Percentiles rank a stretch among this genome's conserved stretches.
Evolutionary conservation across 2,888 invertebrate species (phyloP).

Genomic region (Argyra leucocephala): DNA sequence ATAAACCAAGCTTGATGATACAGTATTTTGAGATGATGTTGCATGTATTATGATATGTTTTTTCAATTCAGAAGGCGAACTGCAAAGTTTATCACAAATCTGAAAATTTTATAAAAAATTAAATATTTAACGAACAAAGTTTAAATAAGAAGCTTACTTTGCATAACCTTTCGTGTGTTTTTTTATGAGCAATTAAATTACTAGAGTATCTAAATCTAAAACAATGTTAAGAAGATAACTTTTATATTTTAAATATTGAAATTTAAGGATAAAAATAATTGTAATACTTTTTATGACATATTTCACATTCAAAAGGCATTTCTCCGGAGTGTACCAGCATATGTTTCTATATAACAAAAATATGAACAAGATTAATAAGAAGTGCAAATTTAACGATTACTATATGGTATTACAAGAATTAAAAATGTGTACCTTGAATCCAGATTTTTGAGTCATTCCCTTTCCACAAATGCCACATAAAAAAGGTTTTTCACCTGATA

Average conservation of each 20-base stretch:
- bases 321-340: constrained; percentile 41
- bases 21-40: not conserved
- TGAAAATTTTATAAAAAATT: not conserved
- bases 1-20: not conserved
- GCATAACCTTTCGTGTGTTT: constrained; percentile 36
- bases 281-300: constrained; percentile 22
- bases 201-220: constrained; percentile 37
- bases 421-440: constrained; percentile 31
- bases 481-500: constrained; percentile 35
- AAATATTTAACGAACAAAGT: no score
- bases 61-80: not conserved
- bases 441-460: constrained; percentile 41
- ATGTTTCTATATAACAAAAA: constrained; percentile 29
- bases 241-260: constrained; percentile 17
- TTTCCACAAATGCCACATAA: constrained; percentile 39
- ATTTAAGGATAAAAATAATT: not conserved
- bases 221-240: constrained; percentile 31
- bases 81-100: not conserved
- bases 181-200: constrained; percentile 38
- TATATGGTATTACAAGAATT: not conserved
- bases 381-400: no score
- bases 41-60: not conserved
- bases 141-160: constrained; percentile 20
- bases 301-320: constrained; percentile 29
- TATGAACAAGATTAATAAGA: no score